Evolutionary conservation across 2,113 vertebrate genomes (phyloP), one percentile per base, ranked within the genome.

Genomic region (Collichthys lucidus): DNA sequence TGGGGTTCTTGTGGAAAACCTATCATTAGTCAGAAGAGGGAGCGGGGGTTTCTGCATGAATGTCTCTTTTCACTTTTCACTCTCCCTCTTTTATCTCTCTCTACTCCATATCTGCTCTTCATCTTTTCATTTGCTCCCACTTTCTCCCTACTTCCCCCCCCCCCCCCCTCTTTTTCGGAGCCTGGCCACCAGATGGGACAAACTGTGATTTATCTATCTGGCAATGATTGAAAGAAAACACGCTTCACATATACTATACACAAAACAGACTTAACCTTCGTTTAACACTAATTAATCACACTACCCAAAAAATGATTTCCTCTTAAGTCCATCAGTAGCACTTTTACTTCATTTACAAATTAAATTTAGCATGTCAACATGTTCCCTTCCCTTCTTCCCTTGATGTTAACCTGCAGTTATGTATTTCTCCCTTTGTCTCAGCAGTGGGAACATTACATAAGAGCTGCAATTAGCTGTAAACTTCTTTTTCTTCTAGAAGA

Each of bases 191-290:
- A 91, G 85, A 89, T 87, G 89, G 86, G 46, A 64, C 44, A 55
- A 61, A 82, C 19, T 79, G 53, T 83, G 72, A 90, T 84, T 85
- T 83, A 88, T 85, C 73, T 83, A 3, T 79, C 66, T 91, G 89
- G 89, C 77, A 53, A 9, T 31, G 65, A 65, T 12, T 83, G 66
- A 81, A 89, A 91, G 82, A 60, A 80, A 65, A 77, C 61, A 83
- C 56, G 73, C 79, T 68, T 69, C 69, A 55, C 76, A 82, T 11
- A 26, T 11, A 26, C 56, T 55, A 35, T 11, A 26, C 20, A 77
- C 52, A 65, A 69, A 74, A 15, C 47, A 70, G 63, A 47, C 49
- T 40, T 71, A 79, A 76, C 68, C 76, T 59, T 70, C 3, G 42
- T 65, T 86, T 74, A 84, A 80, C 73, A 64, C 56, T 24, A 77